These are phyloP conservation scores for Carassius carassius DNA, from an alignment of 2,113 vertebrate genomes.

Conservation along the genomic window DNA sequence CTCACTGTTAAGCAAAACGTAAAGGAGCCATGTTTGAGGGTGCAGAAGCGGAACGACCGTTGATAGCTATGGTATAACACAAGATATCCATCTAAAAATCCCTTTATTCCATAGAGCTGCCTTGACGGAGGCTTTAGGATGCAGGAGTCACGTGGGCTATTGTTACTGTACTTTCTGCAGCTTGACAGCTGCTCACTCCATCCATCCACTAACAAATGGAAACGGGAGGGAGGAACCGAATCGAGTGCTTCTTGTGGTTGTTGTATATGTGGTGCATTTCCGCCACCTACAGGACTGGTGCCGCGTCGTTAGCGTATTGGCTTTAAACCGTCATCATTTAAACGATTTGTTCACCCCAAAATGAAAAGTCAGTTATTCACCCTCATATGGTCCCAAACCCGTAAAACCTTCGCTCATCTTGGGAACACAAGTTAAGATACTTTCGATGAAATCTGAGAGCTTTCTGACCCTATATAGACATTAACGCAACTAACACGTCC, in stretches of 20 bases:
- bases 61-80: background rate
- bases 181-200: background rate
- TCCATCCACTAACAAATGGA: background rate
- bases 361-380: too few relatives aligned
- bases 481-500: too few relatives aligned
- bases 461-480: too few relatives aligned
- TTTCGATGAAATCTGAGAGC: too few relatives aligned
- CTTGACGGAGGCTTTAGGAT: too few relatives aligned
- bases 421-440: too few relatives aligned
- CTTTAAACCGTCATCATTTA: too few relatives aligned
- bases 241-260: background rate
- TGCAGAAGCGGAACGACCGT: background rate
- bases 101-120: background rate
- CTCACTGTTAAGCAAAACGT: background rate
- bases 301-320: background rate
- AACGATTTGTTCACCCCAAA: too few relatives aligned
- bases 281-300: conserved; percentile 10
- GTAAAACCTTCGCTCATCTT: too few relatives aligned
- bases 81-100: background rate
- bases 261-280: background rate
- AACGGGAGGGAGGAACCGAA: background rate
- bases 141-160: background rate
- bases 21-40: background rate
- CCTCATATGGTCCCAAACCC: too few relatives aligned
- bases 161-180: background rate